These are phyloP conservation scores for Panthera uncia DNA, from an alignment of 2,113 vertebrate genomes.

Conservation along the genomic window DNA sequence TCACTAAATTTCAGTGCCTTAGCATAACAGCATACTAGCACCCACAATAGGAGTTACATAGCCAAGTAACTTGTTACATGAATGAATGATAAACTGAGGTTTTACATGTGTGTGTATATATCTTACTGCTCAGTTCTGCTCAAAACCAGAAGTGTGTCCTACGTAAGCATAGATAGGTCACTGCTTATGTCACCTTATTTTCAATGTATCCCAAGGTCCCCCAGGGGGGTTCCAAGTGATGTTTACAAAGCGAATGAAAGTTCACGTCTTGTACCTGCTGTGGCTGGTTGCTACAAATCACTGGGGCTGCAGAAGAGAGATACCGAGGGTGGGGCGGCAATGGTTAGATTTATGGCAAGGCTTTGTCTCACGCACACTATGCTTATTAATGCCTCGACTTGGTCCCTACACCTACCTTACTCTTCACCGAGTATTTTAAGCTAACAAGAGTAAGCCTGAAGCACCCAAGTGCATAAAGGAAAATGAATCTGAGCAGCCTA, in stretches of 20 bases:
- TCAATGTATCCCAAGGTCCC: not conserved
- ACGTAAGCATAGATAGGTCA: not conserved
- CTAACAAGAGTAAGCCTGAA: not conserved
- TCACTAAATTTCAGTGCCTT: not conserved
- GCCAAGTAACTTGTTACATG: not conserved
- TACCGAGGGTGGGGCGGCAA: too few species aligned
- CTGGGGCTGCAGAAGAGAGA: not conserved
- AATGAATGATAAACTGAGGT: not conserved
- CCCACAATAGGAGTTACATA: not conserved
- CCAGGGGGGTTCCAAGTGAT: not conserved
- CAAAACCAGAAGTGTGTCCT: not conserved
- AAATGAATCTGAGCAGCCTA: not conserved
- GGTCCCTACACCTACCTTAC: not conserved
- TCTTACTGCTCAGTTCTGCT: not conserved
- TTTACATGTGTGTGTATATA: not conserved
- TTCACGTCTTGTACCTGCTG: not conserved
- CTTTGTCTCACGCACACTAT: not conserved
- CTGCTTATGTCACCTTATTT: not conserved
- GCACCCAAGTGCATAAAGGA: not conserved
- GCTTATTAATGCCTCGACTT: not conserved
- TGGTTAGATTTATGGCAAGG: not conserved
- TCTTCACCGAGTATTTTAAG: not conserved
- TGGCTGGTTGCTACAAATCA: not conserved
- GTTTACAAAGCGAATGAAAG: not conserved
- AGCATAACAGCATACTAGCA: not conserved